phyloP scores from a whole-genome alignment of 2,113 vertebrate genomes.

The Microcebus ravelobensis region DNA sequence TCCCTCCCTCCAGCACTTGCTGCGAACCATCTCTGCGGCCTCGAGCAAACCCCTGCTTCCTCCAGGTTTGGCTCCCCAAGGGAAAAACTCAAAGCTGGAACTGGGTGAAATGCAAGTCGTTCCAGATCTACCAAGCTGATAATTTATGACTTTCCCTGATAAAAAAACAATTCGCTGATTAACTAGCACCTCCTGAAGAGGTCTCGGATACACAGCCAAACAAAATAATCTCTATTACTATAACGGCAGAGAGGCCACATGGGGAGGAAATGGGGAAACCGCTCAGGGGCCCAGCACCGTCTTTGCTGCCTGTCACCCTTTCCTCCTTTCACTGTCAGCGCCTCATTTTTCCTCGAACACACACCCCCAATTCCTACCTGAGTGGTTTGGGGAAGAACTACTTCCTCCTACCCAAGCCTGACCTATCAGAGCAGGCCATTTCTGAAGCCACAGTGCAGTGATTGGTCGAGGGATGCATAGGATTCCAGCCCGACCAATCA shows the following conservation, averaged over 20 bases:
- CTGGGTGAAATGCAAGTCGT: not conserved
- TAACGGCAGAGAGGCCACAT: accelerated
- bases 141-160: not conserved
- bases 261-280: too few species aligned
- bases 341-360: not conserved
- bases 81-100: not conserved
- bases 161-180: not conserved
- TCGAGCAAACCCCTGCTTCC: not conserved
- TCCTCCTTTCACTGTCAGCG: too few species aligned
- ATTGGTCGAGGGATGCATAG: not conserved
- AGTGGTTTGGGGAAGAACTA: not conserved
- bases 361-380: not conserved
- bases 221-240: not conserved
- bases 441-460: not conserved
- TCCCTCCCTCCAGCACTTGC: not conserved
- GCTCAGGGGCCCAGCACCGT: too few species aligned
- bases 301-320: not conserved
- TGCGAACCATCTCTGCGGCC: not conserved
- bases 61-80: not conserved
- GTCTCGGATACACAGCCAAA: not conserved
- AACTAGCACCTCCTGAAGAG: not conserved
- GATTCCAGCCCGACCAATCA: not conserved
- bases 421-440: not conserved
- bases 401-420: not conserved
- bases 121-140: not conserved